Evolutionary conservation across 2,113 vertebrate genomes (phyloP).

Genomic region (Pipa parva): DNA sequence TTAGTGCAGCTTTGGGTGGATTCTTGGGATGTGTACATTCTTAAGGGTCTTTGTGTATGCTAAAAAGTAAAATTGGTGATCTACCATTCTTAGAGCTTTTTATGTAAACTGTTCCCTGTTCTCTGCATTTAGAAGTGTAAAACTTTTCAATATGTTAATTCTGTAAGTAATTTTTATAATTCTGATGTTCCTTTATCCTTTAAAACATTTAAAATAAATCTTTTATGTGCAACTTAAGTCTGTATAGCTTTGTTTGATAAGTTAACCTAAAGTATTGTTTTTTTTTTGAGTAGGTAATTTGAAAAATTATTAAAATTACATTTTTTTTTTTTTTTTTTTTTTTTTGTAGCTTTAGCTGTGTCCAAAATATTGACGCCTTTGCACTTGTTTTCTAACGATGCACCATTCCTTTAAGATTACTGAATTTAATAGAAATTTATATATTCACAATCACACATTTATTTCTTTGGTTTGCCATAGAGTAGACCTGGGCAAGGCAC

Average conservation of each 20-base stretch:
- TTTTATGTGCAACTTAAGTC: slow-evolving; percentile 77
- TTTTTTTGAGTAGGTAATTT: no score
- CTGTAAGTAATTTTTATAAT: slow-evolving; percentile 92
- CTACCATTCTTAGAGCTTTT: slow-evolving; percentile 67
- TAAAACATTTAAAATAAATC: slow-evolving; percentile 87
- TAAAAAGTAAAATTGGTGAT: slow-evolving; percentile 69
- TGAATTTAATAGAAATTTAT: no score
- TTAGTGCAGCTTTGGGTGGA: slow-evolving; percentile 75
- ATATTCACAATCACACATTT: no score
- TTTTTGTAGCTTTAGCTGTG: no score
- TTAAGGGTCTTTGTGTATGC: slow-evolving; percentile 75
- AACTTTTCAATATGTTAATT: slow-evolving; percentile 85
- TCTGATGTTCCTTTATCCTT: slow-evolving; percentile 85
- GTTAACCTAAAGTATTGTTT: no score
- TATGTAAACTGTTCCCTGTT: slow-evolving; percentile 82
- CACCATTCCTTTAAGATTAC: no score
- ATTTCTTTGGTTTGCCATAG: no score
- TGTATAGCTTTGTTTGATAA: slow-evolving; percentile 66
- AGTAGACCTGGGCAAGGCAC: no score
- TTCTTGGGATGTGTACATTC: slow-evolving; percentile 75
- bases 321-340: no score
- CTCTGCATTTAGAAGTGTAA: slow-evolving; percentile 85
- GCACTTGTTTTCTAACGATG: no score
- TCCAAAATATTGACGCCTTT: no score
- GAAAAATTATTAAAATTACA: no score